These are phyloP conservation scores for Lepidurus arcticus DNA, from an alignment of 1,140 invertebrate species.

Conservation along the genomic window DNA sequence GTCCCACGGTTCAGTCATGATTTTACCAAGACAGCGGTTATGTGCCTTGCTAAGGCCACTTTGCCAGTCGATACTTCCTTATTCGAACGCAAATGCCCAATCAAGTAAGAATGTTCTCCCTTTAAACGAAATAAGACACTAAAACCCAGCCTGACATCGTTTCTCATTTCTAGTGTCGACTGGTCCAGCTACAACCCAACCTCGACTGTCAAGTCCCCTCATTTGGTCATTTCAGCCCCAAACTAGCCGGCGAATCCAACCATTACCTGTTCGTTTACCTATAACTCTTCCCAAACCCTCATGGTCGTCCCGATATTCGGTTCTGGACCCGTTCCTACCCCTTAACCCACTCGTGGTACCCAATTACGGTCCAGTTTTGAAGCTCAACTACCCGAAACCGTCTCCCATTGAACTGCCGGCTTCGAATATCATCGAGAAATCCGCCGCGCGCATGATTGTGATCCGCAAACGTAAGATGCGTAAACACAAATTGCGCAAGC, in stretches of 20 bases:
- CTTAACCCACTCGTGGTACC: neutral
- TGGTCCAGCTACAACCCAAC: neutral
- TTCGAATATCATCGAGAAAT: constrained; percentile 49
- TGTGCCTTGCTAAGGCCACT: neutral
- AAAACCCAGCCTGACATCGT: neutral
- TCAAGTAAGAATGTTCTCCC: neutral
- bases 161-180: neutral
- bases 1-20: neutral
- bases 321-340: neutral
- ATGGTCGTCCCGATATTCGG: neutral
- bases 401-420: neutral
- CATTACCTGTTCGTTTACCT: neutral
- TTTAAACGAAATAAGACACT: no score
- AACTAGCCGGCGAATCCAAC: neutral
- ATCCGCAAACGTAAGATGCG: constrained; percentile 79
- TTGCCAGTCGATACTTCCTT: neutral
- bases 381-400: neutral
- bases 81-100: neutral
- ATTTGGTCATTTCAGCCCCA: neutral
- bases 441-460: constrained; percentile 64
- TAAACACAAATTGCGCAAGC: constrained; percentile 72
- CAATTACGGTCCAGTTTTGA: neutral
- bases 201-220: neutral
- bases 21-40: constrained; percentile 1
- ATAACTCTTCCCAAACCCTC: neutral